phyloP scores from a whole-genome alignment of 2,797 vertebrate genomes.

The Choloepus didactylus region DNA sequence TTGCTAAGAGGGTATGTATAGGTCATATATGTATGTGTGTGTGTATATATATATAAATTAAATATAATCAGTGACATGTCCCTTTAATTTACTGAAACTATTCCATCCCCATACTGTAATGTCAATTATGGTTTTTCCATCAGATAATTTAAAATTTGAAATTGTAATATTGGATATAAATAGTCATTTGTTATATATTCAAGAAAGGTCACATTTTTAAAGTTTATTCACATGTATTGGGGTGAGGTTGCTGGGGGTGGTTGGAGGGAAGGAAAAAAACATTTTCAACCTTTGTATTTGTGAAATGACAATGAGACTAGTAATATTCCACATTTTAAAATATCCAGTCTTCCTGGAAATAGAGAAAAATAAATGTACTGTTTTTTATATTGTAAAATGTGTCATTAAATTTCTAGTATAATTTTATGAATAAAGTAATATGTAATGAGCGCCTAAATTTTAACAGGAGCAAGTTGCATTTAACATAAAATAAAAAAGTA shows the following conservation, averaged over 20 bases:
- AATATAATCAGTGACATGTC: background rate
- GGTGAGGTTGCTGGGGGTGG: background rate
- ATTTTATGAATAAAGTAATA: conserved; percentile 15
- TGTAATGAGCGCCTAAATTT: background rate
- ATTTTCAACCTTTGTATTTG: background rate
- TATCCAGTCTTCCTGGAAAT: background rate
- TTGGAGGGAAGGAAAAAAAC: background rate
- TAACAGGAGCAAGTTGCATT: background rate
- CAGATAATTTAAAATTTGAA: conserved; percentile 3
- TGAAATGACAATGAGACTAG: background rate
- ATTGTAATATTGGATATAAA: conserved; percentile 25
- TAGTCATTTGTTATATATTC: background rate
- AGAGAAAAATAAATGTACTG: background rate
- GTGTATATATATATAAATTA: background rate
- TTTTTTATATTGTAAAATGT: background rate
- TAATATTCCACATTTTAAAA: conserved; percentile 29
- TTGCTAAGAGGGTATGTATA: background rate
- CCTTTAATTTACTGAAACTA: conserved; percentile 13
- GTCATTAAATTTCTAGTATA: background rate
- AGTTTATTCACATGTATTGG: background rate
- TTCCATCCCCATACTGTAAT: background rate
- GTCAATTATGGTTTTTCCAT: background rate
- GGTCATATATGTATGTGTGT: too few relatives aligned
- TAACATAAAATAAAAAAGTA: conserved; percentile 49
- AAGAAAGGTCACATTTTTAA: background rate